Evolutionary conservation across 2,797 vertebrate genomes (phyloP).

Genomic region (Sebastes flavidus): DNA sequence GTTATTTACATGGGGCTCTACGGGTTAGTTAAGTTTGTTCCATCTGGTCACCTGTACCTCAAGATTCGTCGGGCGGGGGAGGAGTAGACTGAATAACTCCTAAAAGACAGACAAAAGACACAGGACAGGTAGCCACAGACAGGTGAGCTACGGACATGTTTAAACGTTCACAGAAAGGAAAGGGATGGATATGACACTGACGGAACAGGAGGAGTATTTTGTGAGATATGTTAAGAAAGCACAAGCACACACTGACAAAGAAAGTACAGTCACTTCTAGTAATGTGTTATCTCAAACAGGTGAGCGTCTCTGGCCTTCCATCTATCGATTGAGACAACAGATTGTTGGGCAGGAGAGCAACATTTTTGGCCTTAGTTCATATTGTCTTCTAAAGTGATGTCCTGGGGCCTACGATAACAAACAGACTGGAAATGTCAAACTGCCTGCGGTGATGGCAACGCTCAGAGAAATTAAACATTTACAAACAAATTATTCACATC

Average conservation of each 20-base stretch:
- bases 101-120: conserved; percentile 68
- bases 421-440: conserved; percentile 44
- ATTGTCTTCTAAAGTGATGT: conserved; percentile 42
- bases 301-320: neutral
- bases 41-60: conserved; percentile 77
- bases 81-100: conserved; percentile 77
- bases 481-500: conserved; percentile 43
- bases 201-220: neutral
- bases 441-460: conserved; percentile 21
- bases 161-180: conserved; percentile 13
- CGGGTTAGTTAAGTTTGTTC: conserved; percentile 54
- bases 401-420: conserved; percentile 30
- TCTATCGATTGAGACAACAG: conserved; percentile 19
- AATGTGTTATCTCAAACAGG: neutral
- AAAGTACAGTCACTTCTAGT: neutral
- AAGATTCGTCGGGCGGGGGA: conserved; percentile 69
- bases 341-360: neutral
- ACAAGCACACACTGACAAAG: conserved; percentile 6
- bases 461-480: conserved; percentile 54
- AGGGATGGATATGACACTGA: conserved; percentile 15
- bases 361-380: conserved; percentile 23
- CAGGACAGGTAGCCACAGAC: conserved; percentile 49
- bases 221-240: neutral
- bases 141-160: conserved; percentile 50
- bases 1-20: conserved; percentile 48